Evolutionary conservation across 2,888 invertebrate genomes (phyloP).

Genomic region (Eupithecia tripunctaria): DNA sequence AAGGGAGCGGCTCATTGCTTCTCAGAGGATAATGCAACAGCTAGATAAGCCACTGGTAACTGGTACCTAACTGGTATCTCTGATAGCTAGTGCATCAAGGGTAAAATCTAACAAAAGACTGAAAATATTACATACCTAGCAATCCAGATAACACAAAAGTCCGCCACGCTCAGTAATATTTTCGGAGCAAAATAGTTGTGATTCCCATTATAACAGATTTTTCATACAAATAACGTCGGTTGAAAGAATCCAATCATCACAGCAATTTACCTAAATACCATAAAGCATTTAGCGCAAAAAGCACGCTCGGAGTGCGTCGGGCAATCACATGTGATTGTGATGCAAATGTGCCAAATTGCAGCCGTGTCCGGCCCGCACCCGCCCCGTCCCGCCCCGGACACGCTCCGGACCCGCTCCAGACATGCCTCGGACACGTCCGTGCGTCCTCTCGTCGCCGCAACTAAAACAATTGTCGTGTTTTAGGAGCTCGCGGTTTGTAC

Average conservation of each 20-base stretch:
- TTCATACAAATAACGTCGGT: conserved; percentile 11
- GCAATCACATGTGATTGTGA: conserved; percentile 74
- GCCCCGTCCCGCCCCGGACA: conserved; percentile 8
- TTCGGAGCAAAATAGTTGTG: background rate
- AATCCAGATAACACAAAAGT: background rate
- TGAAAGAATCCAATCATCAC: conserved; percentile 35
- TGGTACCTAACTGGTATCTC: conserved; percentile 2
- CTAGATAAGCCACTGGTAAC: background rate
- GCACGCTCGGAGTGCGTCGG: conserved; percentile 36
- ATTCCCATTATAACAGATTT: conserved; percentile 11
- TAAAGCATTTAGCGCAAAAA: conserved; percentile 39
- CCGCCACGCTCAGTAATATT: background rate
- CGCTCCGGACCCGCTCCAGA: background rate
- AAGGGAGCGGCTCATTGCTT: background rate
- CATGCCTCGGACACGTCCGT: background rate
- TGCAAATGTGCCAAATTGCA: conserved; percentile 71
- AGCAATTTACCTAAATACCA: conserved; percentile 39
- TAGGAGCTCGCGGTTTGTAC: conserved; percentile 23
- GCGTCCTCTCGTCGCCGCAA: conserved; percentile 18
- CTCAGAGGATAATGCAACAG: background rate
- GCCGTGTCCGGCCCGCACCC: conserved; percentile 5
- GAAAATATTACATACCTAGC: background rate
- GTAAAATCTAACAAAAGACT: background rate
- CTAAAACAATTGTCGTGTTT: conserved; percentile 38
- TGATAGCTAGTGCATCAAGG: background rate